These are phyloP conservation scores for Oplegnathus fasciatus DNA, from an alignment of 2,113 vertebrate genomes.

Conservation along the genomic window DNA sequence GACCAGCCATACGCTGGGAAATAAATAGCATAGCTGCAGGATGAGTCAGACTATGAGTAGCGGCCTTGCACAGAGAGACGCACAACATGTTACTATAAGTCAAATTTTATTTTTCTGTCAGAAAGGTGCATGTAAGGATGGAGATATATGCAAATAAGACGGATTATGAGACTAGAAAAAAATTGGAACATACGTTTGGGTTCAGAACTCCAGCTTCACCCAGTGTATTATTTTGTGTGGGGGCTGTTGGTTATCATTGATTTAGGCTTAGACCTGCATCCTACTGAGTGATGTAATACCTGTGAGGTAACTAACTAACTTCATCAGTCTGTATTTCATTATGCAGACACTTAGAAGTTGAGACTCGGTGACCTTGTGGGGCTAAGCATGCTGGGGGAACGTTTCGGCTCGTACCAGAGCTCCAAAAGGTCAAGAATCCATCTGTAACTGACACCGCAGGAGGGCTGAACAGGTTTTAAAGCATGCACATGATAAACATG, in stretches of 20 bases:
- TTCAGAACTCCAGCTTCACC: neutral
- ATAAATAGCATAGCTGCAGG: constrained; percentile 58
- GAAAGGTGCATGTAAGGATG: neutral
- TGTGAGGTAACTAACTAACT: constrained; percentile 27
- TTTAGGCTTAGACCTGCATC: constrained; percentile 4
- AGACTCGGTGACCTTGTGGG: neutral
- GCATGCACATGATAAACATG: constrained; percentile 22
- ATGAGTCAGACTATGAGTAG: constrained; percentile 65
- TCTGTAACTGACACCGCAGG: constrained; percentile 47
- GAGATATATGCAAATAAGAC: neutral
- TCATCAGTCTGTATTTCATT: constrained; percentile 19
- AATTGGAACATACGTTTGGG: no score
- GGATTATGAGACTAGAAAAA: neutral
- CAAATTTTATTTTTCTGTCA: neutral
- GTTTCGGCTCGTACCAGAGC: constrained; percentile 16
- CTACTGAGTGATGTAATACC: constrained; percentile 7
- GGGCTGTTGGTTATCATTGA: neutral
- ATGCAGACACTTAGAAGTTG: neutral
- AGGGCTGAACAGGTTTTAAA: constrained; percentile 23
- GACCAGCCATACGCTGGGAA: constrained; percentile 15
- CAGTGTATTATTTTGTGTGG: neutral
- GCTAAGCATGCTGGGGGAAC: neutral
- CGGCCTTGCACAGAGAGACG: neutral
- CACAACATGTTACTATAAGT: neutral
- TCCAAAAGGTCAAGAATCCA: constrained; percentile 39